Percentiles rank a stretch among this genome's conserved stretches.
Evolutionary conservation across 2,888 invertebrate species (phyloP).

Genomic region (Halictus ligatus): DNA sequence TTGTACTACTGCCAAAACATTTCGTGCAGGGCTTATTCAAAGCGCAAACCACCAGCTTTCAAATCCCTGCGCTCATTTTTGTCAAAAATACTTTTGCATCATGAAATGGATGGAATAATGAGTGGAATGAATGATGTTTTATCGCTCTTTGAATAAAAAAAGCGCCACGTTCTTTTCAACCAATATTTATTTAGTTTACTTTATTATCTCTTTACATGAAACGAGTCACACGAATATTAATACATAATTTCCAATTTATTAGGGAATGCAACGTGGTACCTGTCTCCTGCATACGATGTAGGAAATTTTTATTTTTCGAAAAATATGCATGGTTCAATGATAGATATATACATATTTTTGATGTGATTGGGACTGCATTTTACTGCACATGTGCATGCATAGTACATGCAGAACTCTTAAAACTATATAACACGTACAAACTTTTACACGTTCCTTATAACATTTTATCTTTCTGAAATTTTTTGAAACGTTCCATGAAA

Average conservation of each 20-base stretch:
- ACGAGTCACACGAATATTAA: too few species aligned
- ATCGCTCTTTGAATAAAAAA: too few species aligned
- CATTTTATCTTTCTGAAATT: not conserved
- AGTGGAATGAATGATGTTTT: not conserved
- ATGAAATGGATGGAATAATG: not conserved
- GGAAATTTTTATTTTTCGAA: too few species aligned
- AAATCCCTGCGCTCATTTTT: not conserved
- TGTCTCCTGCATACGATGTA: too few species aligned
- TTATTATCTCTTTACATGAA: too few species aligned
- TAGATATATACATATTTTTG: not conserved
- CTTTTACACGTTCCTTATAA: not conserved
- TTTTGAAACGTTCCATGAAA: not conserved
- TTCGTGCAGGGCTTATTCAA: not conserved
- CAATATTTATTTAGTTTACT: too few species aligned
- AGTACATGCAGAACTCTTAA: not conserved
- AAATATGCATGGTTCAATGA: too few species aligned
- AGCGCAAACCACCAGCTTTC: not conserved
- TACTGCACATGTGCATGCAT: not conserved
- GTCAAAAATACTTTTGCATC: not conserved
- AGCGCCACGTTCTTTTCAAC: too few species aligned
- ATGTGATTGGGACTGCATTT: not conserved
- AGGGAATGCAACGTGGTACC: too few species aligned
- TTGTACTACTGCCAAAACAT: not conserved
- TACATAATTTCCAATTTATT: not conserved
- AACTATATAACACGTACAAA: not conserved